These are phyloP conservation scores for Vespertilio murinus DNA, from an alignment of 2,797 vertebrate genomes.

Conservation along the genomic window DNA sequence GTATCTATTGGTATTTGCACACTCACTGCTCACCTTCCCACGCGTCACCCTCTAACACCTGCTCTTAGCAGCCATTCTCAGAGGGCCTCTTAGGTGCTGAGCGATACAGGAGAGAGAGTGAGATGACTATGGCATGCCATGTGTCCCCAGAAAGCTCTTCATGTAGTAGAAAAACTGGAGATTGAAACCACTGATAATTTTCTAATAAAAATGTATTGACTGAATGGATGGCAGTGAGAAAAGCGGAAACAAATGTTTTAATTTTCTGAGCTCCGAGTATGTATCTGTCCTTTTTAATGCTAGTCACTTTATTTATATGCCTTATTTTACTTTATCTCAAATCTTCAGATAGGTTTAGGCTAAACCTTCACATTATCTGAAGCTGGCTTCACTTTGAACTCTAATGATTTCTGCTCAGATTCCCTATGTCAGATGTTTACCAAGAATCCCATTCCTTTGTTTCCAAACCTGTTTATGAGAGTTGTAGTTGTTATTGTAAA, in stretches of 20 bases:
- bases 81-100: not conserved
- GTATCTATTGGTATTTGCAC: not conserved
- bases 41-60: not conserved
- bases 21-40: not conserved
- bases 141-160: not conserved
- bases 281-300: not conserved
- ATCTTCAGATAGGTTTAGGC: not conserved
- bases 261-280: not conserved
- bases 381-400: not conserved
- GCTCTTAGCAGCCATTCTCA: not conserved
- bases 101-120: not conserved
- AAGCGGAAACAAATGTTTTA: not conserved
- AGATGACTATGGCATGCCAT: not conserved
- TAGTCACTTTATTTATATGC: not conserved
- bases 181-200: not conserved
- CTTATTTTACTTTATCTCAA: not conserved
- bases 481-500: not conserved
- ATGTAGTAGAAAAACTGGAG: not conserved
- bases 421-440: not conserved
- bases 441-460: not conserved
- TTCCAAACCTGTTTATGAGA: not conserved
- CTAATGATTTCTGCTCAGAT: not conserved
- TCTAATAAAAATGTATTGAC: not conserved
- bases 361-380: not conserved
- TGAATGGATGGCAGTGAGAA: not conserved